A percentile compares a stretch with the other conserved stretches of the same genome.
phyloP scores from a whole-genome alignment of 2,888 invertebrate species.

The Ischnus inquisitorius region DNA sequence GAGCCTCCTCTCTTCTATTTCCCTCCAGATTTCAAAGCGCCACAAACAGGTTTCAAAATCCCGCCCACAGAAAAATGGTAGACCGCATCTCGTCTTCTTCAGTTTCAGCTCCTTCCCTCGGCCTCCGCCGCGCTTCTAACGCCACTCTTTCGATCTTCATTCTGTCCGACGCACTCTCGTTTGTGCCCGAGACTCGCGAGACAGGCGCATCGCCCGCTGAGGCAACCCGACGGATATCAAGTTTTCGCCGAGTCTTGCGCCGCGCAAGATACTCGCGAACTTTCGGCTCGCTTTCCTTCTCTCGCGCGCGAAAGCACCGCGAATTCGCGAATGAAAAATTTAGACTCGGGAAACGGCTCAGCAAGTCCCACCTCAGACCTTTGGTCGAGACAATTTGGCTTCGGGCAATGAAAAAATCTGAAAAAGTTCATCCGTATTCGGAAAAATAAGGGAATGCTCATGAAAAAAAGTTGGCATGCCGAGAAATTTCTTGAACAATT shows the following conservation, averaged over 20 bases:
- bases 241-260: conserved; percentile 17
- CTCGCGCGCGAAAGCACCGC: not conserved
- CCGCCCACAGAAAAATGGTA: conserved; percentile 84
- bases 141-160: conserved; percentile 50
- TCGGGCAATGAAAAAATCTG: no score
- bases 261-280: not conserved
- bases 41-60: conserved; percentile 85
- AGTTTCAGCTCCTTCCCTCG: conserved; percentile 39
- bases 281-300: not conserved
- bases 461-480: no score
- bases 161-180: conserved; percentile 49
- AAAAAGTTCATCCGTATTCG: no score
- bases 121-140: not conserved
- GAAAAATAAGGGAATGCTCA: no score
- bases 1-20: conserved; percentile 76
- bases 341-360: no score
- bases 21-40: conserved; percentile 83
- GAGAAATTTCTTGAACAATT: no score
- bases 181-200: conserved; percentile 22
- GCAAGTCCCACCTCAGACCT: no score
- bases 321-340: not conserved
- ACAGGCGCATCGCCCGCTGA: not conserved
- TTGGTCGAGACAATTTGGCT: no score
- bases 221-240: conserved; percentile 40
- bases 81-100: conserved; percentile 70